Evolutionary conservation across 2,888 invertebrate genomes (phyloP), one percentile per base, ranked within the genome.

Genomic region (Cetonia aurata): DNA sequence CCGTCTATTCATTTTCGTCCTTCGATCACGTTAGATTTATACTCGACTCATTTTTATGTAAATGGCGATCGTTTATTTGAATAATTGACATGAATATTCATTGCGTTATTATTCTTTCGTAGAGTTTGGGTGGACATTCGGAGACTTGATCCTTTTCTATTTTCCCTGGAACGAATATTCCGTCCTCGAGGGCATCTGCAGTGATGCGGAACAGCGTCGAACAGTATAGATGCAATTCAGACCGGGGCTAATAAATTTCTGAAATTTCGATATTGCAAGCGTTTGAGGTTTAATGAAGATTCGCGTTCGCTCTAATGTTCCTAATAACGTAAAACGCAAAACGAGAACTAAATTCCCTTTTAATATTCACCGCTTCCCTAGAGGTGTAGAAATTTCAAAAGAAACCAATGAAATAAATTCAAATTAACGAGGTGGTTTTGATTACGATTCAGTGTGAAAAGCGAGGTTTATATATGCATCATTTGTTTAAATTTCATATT

Each of bases 41-140:
- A 52, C 55, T 44, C 17, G 41, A 15, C 44, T 56, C 41, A 52
- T 67, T 56, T 67, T 67, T 56, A 67, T 55, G 56, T 44, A 56
- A 67, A 67, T 67, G 46, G 46, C 55, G 41, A 41, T 56, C 67
- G 19, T 56, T 56, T 44, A 55, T 56, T 56, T 53, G 67, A 67
- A 67, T 67, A 67, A 67, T 67, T 67, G 67, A 56, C 67, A 56
- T 67, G 67, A 67, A 67, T 67, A 67, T 67, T 67, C 67, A 67
- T 56, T 37, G 42, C 56, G 46, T 44, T 53, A 53, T 66, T 66
- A 66, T 66, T 53, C 66, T 52, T 42, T 53, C 52, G 41, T 42
- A n/a, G 52, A 19, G 52, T 31, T 66, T 33, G 41, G 66, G 52
- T 52, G 17, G 31, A 53, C 41, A 19, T 17, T 37, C 33, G 52